These are phyloP conservation scores for Diploscapter pachys DNA, from an alignment of 1,140 invertebrate genomes.

Conservation along the genomic window DNA sequence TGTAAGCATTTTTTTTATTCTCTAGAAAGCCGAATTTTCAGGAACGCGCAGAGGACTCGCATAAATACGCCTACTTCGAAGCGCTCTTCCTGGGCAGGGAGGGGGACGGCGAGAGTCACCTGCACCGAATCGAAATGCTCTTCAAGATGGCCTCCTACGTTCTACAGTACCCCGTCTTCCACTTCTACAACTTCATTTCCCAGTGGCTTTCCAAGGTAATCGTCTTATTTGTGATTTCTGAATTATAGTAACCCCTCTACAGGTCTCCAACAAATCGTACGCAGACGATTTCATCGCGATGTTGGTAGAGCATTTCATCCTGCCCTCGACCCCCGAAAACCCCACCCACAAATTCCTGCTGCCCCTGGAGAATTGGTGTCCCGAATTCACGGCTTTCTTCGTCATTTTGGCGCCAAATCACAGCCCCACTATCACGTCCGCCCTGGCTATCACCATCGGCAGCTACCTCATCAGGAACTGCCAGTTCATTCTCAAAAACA, in stretches of 20 bases:
- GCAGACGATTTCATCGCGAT: slow-evolving; percentile 16
- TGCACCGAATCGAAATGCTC: slow-evolving; percentile 23
- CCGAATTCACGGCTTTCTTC: slow-evolving; percentile 27
- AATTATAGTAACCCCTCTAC: neutral
- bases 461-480: too few species aligned
- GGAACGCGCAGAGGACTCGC: slow-evolving; percentile 25
- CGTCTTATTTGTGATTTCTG: neutral
- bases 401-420: slow-evolving; percentile 3
- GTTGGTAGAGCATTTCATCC: slow-evolving; percentile 27
- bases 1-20: slow-evolving; percentile 12
- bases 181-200: slow-evolving; percentile 12
- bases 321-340: neutral
- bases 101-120: slow-evolving; percentile 18
- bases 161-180: slow-evolving; percentile 24
- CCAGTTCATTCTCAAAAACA: too few species aligned
- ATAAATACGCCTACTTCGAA: slow-evolving; percentile 30
- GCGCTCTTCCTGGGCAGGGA: slow-evolving; percentile 23
- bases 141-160: slow-evolving; percentile 18
- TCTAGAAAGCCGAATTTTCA: neutral
- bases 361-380: slow-evolving; percentile 10
- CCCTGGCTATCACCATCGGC: neutral
- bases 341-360: slow-evolving; percentile 16
- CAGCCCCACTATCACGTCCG: neutral
- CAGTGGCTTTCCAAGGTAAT: slow-evolving; percentile 11
- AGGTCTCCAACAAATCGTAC: slow-evolving; percentile 5